These are phyloP conservation scores for Scalopus aquaticus DNA, from an alignment of 2,113 vertebrate species.

Conservation along the genomic window DNA sequence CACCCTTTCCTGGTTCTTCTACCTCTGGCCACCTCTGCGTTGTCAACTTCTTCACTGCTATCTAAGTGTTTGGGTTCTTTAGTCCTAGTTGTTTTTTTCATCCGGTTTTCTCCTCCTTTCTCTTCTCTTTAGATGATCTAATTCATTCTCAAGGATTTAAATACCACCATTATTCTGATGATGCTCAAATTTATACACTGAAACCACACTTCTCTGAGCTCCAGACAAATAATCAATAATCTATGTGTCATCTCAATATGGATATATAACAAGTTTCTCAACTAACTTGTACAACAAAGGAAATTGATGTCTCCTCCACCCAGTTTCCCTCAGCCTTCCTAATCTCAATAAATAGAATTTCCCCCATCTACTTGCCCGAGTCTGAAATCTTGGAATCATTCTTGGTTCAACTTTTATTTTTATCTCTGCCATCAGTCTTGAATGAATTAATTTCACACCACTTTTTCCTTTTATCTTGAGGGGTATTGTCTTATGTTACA, in stretches of 20 bases:
- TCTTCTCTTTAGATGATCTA: background rate
- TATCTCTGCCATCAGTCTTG: background rate
- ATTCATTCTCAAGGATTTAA: slow-evolving; percentile 14
- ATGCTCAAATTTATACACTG: background rate
- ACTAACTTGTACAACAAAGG: background rate
- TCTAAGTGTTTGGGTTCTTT: background rate
- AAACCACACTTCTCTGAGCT: background rate
- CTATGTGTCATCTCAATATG: background rate
- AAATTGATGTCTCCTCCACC: background rate
- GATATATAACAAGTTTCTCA: background rate
- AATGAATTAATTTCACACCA: background rate
- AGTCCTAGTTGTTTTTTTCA: background rate
- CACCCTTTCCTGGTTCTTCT: background rate
- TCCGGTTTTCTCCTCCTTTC: background rate
- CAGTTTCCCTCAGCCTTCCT: background rate
- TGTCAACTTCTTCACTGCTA: background rate
- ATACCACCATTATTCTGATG: background rate
- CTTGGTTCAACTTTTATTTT: background rate
- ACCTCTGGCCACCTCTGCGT: background rate
- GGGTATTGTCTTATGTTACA: background rate
- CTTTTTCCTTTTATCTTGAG: background rate
- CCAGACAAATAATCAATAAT: background rate
- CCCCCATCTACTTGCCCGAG: background rate
- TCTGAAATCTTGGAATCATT: background rate
- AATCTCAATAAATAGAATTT: slow-evolving; percentile 20